These are phyloP conservation scores for Semotilus atromaculatus DNA, from an alignment of 2,797 vertebrate species.

Conservation along the genomic window DNA sequence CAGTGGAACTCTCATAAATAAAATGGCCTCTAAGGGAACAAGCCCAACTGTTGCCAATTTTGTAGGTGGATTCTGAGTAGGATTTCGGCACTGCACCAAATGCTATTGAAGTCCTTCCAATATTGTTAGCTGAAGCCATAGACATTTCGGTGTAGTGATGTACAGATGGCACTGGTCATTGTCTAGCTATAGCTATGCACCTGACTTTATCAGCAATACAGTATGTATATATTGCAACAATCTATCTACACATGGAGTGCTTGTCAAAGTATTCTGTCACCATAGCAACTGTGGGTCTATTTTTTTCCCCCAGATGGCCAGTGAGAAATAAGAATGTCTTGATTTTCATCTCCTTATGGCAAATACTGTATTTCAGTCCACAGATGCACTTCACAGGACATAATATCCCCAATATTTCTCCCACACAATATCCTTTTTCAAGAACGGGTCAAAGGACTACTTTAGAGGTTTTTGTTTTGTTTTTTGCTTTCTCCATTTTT, in stretches of 20 bases:
- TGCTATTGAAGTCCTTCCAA: constrained; percentile 9
- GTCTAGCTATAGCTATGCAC: not conserved
- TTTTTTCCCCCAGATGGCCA: constrained; percentile 50
- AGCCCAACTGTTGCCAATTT: constrained; percentile 26
- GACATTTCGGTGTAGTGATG: not conserved
- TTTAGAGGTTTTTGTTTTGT: not conserved
- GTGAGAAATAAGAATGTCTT: constrained; percentile 38
- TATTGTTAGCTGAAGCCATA: constrained; percentile 1
- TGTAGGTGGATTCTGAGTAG: constrained; percentile 15
- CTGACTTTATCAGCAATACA: constrained; percentile 17
- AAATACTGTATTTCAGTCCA: constrained; percentile 20
- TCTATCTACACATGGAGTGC: constrained; percentile 42
- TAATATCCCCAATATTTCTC: constrained; percentile 3
- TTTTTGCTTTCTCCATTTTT: not conserved
- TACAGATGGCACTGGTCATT: not conserved
- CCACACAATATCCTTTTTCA: constrained; percentile 2
- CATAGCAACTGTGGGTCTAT: constrained; percentile 52
- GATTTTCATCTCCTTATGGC: constrained; percentile 26
- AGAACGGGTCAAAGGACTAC: not conserved
- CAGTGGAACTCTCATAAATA: constrained; percentile 11
- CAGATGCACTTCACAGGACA: not conserved
- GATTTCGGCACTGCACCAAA: constrained; percentile 22
- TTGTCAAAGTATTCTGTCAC: constrained; percentile 54
- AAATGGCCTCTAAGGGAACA: not conserved
- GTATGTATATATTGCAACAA: constrained; percentile 23